These are phyloP conservation scores for Xanthia togata DNA, from an alignment of 2,888 invertebrate genomes.

Conservation along the genomic window DNA sequence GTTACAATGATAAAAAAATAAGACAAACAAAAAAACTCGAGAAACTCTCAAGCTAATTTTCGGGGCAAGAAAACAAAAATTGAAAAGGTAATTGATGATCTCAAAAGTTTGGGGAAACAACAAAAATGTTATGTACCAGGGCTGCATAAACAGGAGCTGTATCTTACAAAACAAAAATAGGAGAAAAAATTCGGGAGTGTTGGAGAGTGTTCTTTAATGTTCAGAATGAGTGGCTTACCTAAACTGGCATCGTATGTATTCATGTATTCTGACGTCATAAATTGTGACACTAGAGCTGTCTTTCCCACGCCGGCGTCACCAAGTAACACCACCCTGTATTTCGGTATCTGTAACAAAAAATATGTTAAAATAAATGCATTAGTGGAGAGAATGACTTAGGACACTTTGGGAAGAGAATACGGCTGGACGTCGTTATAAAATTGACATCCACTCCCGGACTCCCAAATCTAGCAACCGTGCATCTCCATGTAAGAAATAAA, in stretches of 20 bases:
- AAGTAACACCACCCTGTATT: conserved; percentile 95
- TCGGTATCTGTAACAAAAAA: conserved; percentile 86
- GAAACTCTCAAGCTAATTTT: not conserved
- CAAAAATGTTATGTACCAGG: conserved; percentile 47
- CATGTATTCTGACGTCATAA: conserved; percentile 98
- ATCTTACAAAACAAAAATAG: conserved; percentile 20
- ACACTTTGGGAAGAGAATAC: not conserved
- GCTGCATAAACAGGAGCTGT: conserved; percentile 18
- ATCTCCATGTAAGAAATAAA: not conserved
- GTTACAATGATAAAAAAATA: not conserved
- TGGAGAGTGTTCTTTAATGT: conserved; percentile 19
- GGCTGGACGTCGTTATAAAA: not conserved
- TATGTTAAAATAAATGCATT: conserved; percentile 21
- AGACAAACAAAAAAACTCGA: not conserved
- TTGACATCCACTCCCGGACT: too few relatives aligned
- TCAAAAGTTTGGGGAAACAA: conserved; percentile 15
- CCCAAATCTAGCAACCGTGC: not conserved
- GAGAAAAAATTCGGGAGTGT: conserved; percentile 23
- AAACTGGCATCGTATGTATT: conserved; percentile 98
- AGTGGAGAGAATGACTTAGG: not conserved
- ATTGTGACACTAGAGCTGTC: conserved; percentile 97
- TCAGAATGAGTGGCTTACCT: conserved; percentile 90
- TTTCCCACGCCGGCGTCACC: conserved; percentile 97
- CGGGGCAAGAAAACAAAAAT: not conserved
- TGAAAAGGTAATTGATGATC: not conserved